Conservation (phyloP, 2,888 invertebrate species). For the Pseudolycoriella hygida region DNA sequence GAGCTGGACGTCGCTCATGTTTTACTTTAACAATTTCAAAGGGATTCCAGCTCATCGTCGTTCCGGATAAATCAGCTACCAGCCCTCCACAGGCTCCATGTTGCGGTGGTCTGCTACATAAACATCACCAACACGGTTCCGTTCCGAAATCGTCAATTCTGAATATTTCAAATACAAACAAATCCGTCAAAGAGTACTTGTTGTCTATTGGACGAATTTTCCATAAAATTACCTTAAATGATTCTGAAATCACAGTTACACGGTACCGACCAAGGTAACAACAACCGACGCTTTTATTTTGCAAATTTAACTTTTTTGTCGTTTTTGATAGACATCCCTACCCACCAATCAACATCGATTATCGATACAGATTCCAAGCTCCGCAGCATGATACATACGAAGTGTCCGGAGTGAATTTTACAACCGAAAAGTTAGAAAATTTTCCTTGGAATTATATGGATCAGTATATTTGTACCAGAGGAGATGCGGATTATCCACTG, state of each 20-base stretch:
- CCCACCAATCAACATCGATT: slow-evolving; percentile 81
- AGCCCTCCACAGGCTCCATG: slow-evolving; percentile 17
- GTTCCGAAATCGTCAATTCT: slow-evolving; percentile 3
- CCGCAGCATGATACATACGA: slow-evolving; percentile 87
- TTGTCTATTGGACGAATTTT: slow-evolving; percentile 90
- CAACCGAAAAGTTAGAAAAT: slow-evolving; percentile 85
- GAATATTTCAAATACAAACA: slow-evolving; percentile 31
- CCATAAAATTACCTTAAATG: slow-evolving; percentile 73
- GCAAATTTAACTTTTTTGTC: slow-evolving; percentile 4
- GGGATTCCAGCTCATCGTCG: slow-evolving; percentile 71
- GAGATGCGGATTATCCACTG: slow-evolving; percentile 77
- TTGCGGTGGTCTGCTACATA: slow-evolving; percentile 23
- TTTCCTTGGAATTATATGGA: slow-evolving; percentile 98
- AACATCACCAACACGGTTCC: slow-evolving; percentile 18
- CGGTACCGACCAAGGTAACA: slow-evolving; percentile 78
- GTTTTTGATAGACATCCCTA: slow-evolving; percentile 64
- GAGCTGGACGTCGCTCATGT: too few relatives aligned
- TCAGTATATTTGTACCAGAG: slow-evolving; percentile 88
- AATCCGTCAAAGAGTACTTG: slow-evolving; percentile 52
- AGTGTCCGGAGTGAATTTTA: slow-evolving; percentile 86
- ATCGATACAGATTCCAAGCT: slow-evolving; percentile 81
- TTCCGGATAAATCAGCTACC: slow-evolving; percentile 25
- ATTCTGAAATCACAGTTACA: slow-evolving; percentile 83
- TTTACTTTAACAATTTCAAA: slow-evolving; percentile 17
- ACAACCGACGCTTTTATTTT: slow-evolving; percentile 1